These are phyloP conservation scores for Parazoanthus darwini DNA, from an alignment of 92 coral and sea anemone genomes.

Conservation along the genomic window DNA sequence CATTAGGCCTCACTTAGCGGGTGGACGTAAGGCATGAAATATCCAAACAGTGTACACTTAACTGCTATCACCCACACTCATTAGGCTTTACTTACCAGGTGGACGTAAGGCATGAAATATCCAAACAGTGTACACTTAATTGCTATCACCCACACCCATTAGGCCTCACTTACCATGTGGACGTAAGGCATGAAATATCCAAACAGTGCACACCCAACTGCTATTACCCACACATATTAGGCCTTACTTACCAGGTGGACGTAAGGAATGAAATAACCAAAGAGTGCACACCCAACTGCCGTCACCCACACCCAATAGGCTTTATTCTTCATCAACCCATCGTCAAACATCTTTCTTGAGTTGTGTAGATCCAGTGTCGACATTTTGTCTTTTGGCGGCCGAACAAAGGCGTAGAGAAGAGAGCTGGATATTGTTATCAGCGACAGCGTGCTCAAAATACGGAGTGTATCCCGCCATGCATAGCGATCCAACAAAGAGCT, in stretches of 20 bases:
- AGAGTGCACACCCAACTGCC: no score
- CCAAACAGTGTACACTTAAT: constrained; percentile 67
- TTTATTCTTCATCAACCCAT: no score
- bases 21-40: no score
- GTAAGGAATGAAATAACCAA: no score
- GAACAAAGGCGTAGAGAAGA: constrained; percentile 60
- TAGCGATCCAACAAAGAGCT: constrained; percentile 60
- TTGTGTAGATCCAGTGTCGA: neutral
- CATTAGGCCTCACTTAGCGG: no score
- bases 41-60: no score
- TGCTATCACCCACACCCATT: constrained; percentile 58
- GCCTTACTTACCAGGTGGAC: no score
- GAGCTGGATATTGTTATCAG: constrained; percentile 54
- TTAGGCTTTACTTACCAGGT: constrained; percentile 56
- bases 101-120: constrained; percentile 75
- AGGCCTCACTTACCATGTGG: constrained; percentile 41
- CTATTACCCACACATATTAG: no score
- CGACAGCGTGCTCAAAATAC: constrained; percentile 66
- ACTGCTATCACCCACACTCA: no score
- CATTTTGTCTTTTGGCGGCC: constrained; percentile 46
- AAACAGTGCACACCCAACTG: no score
- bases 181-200: no score
- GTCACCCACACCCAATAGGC: no score
- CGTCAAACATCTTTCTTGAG: constrained; percentile 48
- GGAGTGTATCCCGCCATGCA: constrained; percentile 75